These are phyloP conservation scores for Ibidorhyncha struthersii DNA, from an alignment of 2,113 vertebrate species.

Conservation along the genomic window DNA sequence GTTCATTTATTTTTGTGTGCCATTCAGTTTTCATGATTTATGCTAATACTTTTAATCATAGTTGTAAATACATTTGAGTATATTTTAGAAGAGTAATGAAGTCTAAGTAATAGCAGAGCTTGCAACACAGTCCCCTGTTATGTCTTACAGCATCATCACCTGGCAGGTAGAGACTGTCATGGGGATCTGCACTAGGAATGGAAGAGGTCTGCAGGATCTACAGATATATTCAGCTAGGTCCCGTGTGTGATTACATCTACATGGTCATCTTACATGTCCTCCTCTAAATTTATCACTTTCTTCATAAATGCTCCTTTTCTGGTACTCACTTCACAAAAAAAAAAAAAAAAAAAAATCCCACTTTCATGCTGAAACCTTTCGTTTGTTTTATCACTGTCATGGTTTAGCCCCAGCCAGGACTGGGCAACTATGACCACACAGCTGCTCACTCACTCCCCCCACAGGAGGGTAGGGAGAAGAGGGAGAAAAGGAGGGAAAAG, in stretches of 20 bases:
- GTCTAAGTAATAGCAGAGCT: neutral
- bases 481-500: neutral
- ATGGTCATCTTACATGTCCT: neutral
- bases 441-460: neutral
- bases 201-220: neutral
- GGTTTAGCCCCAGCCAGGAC: neutral
- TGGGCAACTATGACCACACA: neutral
- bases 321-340: neutral
- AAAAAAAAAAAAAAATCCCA: neutral
- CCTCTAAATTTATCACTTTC: neutral
- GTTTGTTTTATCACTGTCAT: neutral
- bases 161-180: neutral
- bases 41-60: constrained; percentile 14
- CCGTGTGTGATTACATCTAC: neutral
- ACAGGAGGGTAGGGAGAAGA: neutral
- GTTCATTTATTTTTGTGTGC: neutral
- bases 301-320: neutral
- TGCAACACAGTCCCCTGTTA: neutral
- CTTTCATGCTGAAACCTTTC: neutral
- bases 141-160: neutral
- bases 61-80: neutral
- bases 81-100: neutral
- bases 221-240: neutral
- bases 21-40: neutral
- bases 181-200: neutral